Base-by-base conservation (phyloP, 2,797 vertebrate genomes). In the Cottoperca gobio region DNA sequence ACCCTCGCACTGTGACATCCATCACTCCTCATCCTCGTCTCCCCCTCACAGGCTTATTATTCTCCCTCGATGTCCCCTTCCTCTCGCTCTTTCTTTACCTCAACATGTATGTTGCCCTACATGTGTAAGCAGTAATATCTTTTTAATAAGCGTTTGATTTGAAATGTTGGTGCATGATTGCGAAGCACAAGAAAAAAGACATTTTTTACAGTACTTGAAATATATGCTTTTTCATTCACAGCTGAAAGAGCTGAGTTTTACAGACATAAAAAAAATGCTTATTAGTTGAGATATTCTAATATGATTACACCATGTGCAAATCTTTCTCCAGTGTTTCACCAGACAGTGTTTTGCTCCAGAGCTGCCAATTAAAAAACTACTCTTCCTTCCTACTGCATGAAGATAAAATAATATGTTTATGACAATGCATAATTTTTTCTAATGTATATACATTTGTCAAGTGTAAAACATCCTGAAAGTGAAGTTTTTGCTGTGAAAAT, bases 1-100 rank as follows among this genome's bases (percentile, higher is more conserved):
- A 6, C 23, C 46, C 45, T 23, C 21, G 0, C 6, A 24, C 76
- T 31, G 2, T 35, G 52, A 69, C 84, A 84, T 85, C 81, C 73
- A 74, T 85, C 81, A 76, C 77, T 77, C 70, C 70, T 48, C 70
- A 43, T 74, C 31, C 42, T 21, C 33, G 1, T 46, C 45, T 26
- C 10, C 12, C 7, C 28, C 19, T 14, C 74, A 24, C 3, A 19
- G 28, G 19, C 48, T 48, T 14, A 28, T 69, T 28, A 48, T 60
- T 58, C 58, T n/a, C 45, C 11, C 40, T 48, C 8, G 31, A 28
- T 61, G 35, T 24, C 54, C 33, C 58, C 58, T 50, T 55, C 67
- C 13, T 53, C 8, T 37, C 45, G 1, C 26, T 70, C 55, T 40
- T 52, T 40, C 65, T 42, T 57, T 53, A 33, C 16, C 33, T 24